Base-by-base conservation (phyloP, 2,888 invertebrate genomes). In the Pollenia angustigena region DNA sequence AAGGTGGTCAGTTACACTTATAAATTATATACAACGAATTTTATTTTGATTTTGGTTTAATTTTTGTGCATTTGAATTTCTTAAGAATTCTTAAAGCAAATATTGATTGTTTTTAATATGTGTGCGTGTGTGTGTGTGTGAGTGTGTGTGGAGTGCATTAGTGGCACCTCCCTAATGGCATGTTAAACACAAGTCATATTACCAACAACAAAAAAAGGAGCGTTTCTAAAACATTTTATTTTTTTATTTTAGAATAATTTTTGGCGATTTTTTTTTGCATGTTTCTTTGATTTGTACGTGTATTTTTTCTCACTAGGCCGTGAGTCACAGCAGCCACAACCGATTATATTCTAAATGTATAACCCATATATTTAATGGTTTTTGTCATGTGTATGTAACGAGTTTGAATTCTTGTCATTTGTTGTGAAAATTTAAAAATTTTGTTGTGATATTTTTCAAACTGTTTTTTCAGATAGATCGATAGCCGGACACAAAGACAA, bases 141-240 rank as follows among this genome's bases (percentile, higher is more conserved):
- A 44, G 69, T 54, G 44, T 66, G 76, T 83, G 80, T 76, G 79
- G 58, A 83, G 76, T 80, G 72, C 86, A 85, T 81, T 86, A 88
- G 78, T 74, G 80, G 81, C 85, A 86, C 85, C 88, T 79, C 85
- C 88, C 76, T 74, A 88, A 85, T 86, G 79, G 60, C 85, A 80
- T 88, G 85, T 78, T 72, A 69, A 81, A 84, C 79, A 84, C 78
- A 75, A 84, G 81, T 75, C 64, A 84, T 84, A 84, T 86, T 79
- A 18, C 32, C 48, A 78, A 74, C 56, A 52, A 68, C 6, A 32
- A 85, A 84, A 85, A 60, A 68, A 83, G 86, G 86, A 86, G 86
- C 86, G 86, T 86, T 86, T 58, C 71, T 69, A 69, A 82, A 86
- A 58, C 75, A 69, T 86, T 82, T 86, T 46, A 74, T 46, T 81